Evolutionary conservation across 2,888 invertebrate species (phyloP).

Genomic region (Coremacera marginata): DNA sequence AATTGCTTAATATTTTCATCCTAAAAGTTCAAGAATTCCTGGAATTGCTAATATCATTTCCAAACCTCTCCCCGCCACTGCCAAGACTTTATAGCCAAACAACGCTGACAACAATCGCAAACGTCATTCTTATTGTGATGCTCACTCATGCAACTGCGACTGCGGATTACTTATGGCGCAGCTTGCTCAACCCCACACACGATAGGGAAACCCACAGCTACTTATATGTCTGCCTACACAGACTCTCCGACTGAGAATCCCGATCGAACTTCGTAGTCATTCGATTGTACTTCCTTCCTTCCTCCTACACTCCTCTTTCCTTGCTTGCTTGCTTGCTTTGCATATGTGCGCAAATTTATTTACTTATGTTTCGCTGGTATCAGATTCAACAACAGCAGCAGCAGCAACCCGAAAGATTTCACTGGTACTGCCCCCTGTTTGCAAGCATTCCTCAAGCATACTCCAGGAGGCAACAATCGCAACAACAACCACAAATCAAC

Average conservation of each 20-base stretch:
- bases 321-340: no score
- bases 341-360: constrained; percentile 13
- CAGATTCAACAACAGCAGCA: neutral
- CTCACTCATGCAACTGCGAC: constrained; percentile 7
- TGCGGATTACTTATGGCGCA: neutral
- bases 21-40: neutral
- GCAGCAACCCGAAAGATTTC: constrained; percentile 5
- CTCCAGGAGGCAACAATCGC: neutral
- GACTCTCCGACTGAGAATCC: neutral
- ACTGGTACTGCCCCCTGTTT: neutral
- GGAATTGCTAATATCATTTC: neutral
- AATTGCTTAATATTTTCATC: neutral
- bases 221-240: constrained; percentile 12
- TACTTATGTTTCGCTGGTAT: neutral
- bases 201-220: neutral
- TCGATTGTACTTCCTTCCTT: no score
- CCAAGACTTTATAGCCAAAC: neutral
- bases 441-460: neutral
- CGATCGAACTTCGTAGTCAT: neutral
- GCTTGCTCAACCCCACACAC: neutral
- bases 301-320: no score
- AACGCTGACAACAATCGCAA: neutral
- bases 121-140: constrained; percentile 4
- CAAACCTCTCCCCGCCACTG: no score
- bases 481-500: neutral